Conservation (phyloP, 1,140 invertebrate species). For the Steinernema feltiae region DNA sequence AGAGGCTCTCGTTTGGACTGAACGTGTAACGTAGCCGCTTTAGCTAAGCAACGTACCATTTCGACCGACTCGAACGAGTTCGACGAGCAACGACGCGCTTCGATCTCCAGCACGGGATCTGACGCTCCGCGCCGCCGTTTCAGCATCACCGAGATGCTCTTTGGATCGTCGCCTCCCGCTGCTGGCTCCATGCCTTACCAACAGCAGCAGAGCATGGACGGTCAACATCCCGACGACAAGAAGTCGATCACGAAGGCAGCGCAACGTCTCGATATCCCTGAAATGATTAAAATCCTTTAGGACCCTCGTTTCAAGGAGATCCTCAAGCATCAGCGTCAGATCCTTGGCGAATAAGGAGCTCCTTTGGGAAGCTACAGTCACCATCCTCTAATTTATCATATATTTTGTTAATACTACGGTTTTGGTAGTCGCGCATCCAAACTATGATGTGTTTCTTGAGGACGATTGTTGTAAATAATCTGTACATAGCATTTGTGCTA, state of each 20-base stretch:
- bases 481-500: no score
- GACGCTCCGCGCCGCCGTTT: background rate
- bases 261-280: background rate
- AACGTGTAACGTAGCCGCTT: background rate
- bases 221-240: background rate
- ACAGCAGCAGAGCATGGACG: background rate
- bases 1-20: background rate
- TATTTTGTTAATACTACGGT: background rate
- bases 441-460: background rate
- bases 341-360: background rate
- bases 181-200: background rate
- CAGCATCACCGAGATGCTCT: constrained; percentile 11
- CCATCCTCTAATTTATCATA: background rate
- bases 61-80: background rate
- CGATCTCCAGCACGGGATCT: background rate
- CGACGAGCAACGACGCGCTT: background rate
- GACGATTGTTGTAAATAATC: background rate
- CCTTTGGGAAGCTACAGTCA: background rate
- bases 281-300: background rate
- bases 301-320: constrained; percentile 3
- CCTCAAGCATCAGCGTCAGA: background rate
- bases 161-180: background rate
- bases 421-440: background rate
- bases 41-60: background rate
- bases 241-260: background rate